Base-by-base conservation (phyloP, 2,113 vertebrate genomes). In the Muntiacus muntjak region DNA sequence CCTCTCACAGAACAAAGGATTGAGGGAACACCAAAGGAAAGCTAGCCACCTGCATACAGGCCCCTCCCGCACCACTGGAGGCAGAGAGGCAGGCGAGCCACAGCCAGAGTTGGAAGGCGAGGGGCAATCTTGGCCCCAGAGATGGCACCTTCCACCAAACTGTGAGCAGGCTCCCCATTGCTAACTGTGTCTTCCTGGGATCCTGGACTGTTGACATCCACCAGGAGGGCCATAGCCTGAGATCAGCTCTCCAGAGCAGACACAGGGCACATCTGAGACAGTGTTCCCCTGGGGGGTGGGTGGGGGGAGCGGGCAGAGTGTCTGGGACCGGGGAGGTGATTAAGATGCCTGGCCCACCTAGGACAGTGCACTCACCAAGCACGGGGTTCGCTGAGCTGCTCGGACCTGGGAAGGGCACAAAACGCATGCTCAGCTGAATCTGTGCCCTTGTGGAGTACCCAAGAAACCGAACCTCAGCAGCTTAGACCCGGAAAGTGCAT, bases 391-490 rank as follows among this genome's bases (percentile, higher is more conserved):
- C 8, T 67, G 64, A 67, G 64, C 33, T 67, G 64, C 33, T 67
- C 0, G 0, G 64, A 36, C 17, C 64, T 36, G 33, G 33, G 33
- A 67, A 67, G 64, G 64, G 33, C 64, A 67, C 64, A 19, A n/a
- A 67, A 36, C 17, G 10, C 25, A 58, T 0, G 17, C 64, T n/a
- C 4, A 67, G 0, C 2, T 21, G 8, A 36, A 11, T 11, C 64
- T 67, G 64, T 36, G 64, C 64, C n/a, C 64, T 67, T 36, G n/a
- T 21, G 17, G n/a, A 67, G n/a, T 21, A 36, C n/a, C 19, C 0
- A 4, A 67, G 33, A 36, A 67, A 36, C 1, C 19, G 4, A 67
- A 67, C 9, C 33, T 36, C 8, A 67, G 64, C 64, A 67, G 17
- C n/a, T 5, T 36, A 36, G 64, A 67, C 64, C 64, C 36, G n/a